A percentile compares a stretch with the other conserved stretches of the same genome.
Conservation (phyloP, 2,797 vertebrate species). For the Stomatorhinus walkeri region DNA sequence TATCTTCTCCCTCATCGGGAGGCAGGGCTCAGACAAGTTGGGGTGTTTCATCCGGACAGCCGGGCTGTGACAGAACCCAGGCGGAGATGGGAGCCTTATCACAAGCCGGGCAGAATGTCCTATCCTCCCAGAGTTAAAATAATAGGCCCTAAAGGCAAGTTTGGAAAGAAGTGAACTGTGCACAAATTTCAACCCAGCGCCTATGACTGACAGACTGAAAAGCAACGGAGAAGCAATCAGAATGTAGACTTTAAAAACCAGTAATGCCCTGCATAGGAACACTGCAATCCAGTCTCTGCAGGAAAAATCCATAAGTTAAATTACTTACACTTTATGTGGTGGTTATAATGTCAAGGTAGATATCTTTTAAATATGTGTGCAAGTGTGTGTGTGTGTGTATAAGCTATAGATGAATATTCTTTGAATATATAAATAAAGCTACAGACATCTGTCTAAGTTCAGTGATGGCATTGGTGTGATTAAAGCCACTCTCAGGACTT, state of each 20-base stretch:
- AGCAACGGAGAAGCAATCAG: neutral
- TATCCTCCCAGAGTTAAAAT: conserved; percentile 34
- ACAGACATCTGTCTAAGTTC: neutral
- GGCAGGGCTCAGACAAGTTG: neutral
- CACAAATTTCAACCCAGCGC: conserved; percentile 30
- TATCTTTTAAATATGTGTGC: neutral
- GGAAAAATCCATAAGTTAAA: neutral
- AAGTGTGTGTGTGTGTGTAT: neutral
- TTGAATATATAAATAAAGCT: neutral
- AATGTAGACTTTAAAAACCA: neutral
- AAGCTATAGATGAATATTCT: neutral
- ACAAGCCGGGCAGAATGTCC: conserved; percentile 15
- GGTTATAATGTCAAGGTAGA: neutral
- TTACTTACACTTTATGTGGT: neutral
- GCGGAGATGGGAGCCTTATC: conserved; percentile 36
- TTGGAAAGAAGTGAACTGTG: conserved; percentile 33
- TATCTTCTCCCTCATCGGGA: conserved; percentile 49
- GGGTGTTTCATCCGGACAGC: conserved; percentile 45
- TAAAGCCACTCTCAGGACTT: neutral
- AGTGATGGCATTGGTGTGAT: neutral
- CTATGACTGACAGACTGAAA: neutral
- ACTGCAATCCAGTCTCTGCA: neutral
- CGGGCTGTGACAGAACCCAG: conserved; percentile 28
- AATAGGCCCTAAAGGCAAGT: conserved; percentile 29
- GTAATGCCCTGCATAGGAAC: neutral